phyloP scores from a whole-genome alignment of 2,797 vertebrate species.

The Garrulus glandarius region DNA sequence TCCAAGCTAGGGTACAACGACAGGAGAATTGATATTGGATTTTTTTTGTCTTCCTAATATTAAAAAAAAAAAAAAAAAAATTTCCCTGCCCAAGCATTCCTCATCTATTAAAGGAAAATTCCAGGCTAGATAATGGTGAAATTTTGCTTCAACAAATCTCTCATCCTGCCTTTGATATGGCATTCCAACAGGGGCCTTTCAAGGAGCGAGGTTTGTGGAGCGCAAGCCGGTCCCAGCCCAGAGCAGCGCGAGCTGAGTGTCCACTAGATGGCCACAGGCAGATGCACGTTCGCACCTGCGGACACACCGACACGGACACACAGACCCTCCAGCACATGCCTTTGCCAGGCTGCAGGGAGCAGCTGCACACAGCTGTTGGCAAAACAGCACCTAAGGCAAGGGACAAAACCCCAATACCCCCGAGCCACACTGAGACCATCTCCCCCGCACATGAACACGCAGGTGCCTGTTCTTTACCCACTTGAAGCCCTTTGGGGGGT shows the following conservation, averaged over 20 bases:
- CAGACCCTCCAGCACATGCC: background rate
- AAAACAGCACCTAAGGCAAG: background rate
- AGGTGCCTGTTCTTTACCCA: rapidly evolving
- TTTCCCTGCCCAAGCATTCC: background rate
- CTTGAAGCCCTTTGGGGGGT: background rate
- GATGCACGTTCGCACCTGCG: background rate
- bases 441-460: background rate
- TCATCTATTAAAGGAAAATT: background rate
- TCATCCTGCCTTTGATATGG: background rate
- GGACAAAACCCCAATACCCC: background rate
- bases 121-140: background rate
- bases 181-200: background rate
- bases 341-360: background rate
- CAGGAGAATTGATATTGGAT: background rate
- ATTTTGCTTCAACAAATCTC: background rate
- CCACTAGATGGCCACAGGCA: slow-evolving; percentile 66
- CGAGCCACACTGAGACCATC: background rate
- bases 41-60: background rate
- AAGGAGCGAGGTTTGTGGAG: background rate
- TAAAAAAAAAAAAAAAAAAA: background rate
- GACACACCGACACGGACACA: background rate
- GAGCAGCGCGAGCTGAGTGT: background rate
- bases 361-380: background rate
- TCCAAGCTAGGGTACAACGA: background rate
- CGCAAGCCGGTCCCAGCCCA: background rate